Percentiles rank a stretch among this genome's conserved stretches.
Conservation (phyloP, 2,113 vertebrate genomes). For the Riparia riparia region DNA sequence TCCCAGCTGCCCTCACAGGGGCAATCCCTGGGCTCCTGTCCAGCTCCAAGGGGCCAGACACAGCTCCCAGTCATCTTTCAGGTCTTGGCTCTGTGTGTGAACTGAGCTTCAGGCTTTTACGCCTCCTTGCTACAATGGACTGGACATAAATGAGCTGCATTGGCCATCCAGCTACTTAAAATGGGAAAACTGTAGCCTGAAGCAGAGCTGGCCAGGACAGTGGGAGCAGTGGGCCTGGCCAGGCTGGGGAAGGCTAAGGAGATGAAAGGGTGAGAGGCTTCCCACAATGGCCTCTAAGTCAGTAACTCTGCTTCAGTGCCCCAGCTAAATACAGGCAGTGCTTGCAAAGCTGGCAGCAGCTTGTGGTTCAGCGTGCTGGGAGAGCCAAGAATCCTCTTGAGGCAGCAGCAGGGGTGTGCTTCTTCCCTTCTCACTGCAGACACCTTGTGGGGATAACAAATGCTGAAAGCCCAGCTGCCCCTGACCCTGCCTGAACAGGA, state of each 20-base stretch:
- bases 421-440: not conserved
- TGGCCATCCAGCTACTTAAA: not conserved
- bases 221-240: rapidly evolving
- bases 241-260: not conserved
- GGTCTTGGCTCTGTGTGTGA: not conserved
- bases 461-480: not conserved
- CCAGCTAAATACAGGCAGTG: not conserved
- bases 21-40: not conserved
- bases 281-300: not conserved
- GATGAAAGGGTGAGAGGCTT: not conserved
- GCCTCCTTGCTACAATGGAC: not conserved
- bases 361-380: not conserved
- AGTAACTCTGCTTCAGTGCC: not conserved
- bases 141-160: not conserved
- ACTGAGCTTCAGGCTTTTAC: not conserved
- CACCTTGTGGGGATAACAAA: not conserved
- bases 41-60: not conserved
- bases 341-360: not conserved
- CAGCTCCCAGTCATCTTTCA: not conserved
- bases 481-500: not conserved
- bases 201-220: not conserved
- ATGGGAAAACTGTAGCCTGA: not conserved
- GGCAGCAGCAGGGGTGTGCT: not conserved
- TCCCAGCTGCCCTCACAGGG: not conserved
- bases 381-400: not conserved